Evolutionary conservation across 2,797 vertebrate genomes (phyloP), one percentile per base, ranked within the genome.

Genomic region (Chelon auratus): DNA sequence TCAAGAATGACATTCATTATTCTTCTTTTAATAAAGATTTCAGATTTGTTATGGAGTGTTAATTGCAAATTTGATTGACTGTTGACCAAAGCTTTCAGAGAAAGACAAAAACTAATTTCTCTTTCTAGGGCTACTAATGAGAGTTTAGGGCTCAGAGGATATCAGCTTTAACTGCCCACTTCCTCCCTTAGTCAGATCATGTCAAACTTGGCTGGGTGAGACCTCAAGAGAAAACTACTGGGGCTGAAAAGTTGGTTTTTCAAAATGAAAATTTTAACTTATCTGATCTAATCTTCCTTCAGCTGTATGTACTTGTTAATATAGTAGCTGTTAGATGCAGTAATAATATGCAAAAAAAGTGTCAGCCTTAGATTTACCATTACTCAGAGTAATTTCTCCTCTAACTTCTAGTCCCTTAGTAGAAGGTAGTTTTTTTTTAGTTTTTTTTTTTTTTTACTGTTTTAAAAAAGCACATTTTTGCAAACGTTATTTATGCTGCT

Each of bases 161-260:
- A n/a, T 48, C 12, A 2, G n/a, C 52, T 43, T 20, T 54, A 48
- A 52, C 68, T 62, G 13, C 24, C 33, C 0, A 15, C 20, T 15
- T 64, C 20, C 9, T 33, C 30, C 22, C 48, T 62, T 37, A 47
- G 45, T 78, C 48, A 40, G 57, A 43, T 78, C 55, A 36, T 56
- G 20, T 48, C 17, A 48, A 48, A 48, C 45, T 48, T 9, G n/a
- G 9, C n/a, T 48, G 45, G n/a, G 15, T 66, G 48, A 51, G 12
- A 30, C 52, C 55, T 52, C 17, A 10, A 39, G 40, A 69, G 57
- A 36, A 57, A 0, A 18, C n/a, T 12, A 4, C n/a, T 22, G 45
- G 55, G 26, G 26, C 62, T 20, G 62, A 17, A 48, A 50, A 55
- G 4, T 26, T 13, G 11, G 22, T 22, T 22, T 67, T 48, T 37